These are phyloP conservation scores for Pangasius sanitwongsei DNA, from an alignment of 2,797 vertebrate species.

Conservation along the genomic window DNA sequence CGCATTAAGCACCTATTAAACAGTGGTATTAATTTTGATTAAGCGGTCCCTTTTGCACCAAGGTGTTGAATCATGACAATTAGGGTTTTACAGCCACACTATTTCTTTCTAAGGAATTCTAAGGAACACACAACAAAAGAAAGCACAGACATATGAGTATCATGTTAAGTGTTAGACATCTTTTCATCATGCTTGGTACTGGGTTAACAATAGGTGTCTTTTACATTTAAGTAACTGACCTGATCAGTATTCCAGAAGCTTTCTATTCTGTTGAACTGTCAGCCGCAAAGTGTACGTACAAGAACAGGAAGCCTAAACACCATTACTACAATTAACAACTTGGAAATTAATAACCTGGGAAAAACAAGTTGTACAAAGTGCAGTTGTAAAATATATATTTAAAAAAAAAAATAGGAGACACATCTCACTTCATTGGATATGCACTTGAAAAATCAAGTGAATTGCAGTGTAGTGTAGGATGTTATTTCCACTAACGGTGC, in stretches of 20 bases:
- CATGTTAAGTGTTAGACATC: conserved; percentile 42
- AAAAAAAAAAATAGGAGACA: neutral
- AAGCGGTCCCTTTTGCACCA: conserved; percentile 71
- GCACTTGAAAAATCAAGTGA: neutral
- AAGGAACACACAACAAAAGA: conserved; percentile 63
- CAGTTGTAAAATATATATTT: neutral
- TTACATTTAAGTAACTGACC: neutral
- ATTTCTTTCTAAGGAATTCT: conserved; percentile 54
- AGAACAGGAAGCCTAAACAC: neutral
- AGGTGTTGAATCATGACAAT: conserved; percentile 76
- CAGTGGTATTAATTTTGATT: conserved; percentile 69
- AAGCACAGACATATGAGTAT: conserved; percentile 56
- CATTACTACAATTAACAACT: neutral
- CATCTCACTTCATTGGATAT: neutral
- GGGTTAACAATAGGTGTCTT: conserved; percentile 1
- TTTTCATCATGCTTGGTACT: conserved; percentile 22
- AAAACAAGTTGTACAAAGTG: neutral
- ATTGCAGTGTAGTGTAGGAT: too few relatives aligned
- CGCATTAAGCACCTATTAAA: conserved; percentile 60
- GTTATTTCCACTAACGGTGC: neutral
- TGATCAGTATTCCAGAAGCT: neutral
- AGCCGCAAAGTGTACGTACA: neutral
- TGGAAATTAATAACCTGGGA: neutral
- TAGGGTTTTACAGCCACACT: conserved; percentile 58
- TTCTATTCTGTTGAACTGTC: neutral